Percentiles rank a stretch among this genome's conserved stretches.
phyloP scores from a whole-genome alignment of 2,113 vertebrate species.

The Dolichallabes microphthalmus region DNA sequence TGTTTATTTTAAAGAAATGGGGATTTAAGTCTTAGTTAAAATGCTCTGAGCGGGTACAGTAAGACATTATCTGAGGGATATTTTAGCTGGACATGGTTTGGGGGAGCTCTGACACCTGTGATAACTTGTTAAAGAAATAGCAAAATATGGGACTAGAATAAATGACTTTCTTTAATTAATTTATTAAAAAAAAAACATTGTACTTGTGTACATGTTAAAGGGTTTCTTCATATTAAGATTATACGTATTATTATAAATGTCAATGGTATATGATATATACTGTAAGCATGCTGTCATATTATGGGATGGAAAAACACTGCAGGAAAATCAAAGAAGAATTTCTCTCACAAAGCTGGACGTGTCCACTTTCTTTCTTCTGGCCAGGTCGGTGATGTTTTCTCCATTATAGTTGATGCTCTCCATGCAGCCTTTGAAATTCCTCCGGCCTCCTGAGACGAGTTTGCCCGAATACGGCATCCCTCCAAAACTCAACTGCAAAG shows the following conservation, averaged over 20 bases:
- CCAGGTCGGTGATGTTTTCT: slow-evolving; percentile 96
- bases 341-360: slow-evolving; percentile 91
- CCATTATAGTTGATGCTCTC: slow-evolving; percentile 97
- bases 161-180: background rate
- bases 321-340: background rate
- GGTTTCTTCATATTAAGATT: background rate
- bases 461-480: slow-evolving; percentile 97
- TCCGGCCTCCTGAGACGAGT: slow-evolving; percentile 83
- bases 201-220: background rate
- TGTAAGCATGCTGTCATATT: background rate
- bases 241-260: background rate
- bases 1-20: too few species aligned
- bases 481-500: slow-evolving; percentile 88
- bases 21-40: too few species aligned
- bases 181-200: background rate
- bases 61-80: too few species aligned
- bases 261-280: background rate
- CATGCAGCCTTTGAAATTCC: slow-evolving; percentile 98
- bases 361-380: slow-evolving; percentile 90
- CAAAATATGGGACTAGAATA: too few species aligned
- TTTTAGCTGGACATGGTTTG: too few species aligned
- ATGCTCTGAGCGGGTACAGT: too few species aligned
- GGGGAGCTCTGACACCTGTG: too few species aligned
- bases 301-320: too few species aligned
- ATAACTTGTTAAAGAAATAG: too few species aligned